Conservation (phyloP, 2,113 vertebrate species). For the Syngnathoides biaculeatus region DNA sequence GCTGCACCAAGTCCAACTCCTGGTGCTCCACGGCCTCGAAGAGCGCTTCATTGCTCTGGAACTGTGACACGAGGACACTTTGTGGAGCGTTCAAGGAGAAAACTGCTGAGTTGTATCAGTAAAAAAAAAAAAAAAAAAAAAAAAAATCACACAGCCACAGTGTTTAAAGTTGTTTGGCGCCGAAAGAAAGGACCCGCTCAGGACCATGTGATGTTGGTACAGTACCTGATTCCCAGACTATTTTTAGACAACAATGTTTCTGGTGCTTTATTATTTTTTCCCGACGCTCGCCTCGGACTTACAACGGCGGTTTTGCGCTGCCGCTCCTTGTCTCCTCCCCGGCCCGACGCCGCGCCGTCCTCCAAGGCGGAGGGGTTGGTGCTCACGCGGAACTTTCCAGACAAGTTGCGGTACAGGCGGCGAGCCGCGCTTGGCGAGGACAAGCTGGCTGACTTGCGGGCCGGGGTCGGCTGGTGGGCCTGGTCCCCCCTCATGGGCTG, state of each 20-base stretch:
- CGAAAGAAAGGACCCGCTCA: not conserved
- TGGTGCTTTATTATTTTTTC: slow-evolving; percentile 45
- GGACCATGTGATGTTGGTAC: slow-evolving; percentile 7
- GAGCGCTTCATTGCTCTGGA: slow-evolving; percentile 82
- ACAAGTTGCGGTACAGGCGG: slow-evolving; percentile 89
- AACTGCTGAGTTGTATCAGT: not conserved
- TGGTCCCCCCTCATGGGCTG: slow-evolving; percentile 79
- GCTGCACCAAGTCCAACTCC: slow-evolving; percentile 82
- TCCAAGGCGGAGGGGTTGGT: slow-evolving; percentile 76
- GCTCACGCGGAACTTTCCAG: slow-evolving; percentile 86
- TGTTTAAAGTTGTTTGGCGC: not conserved
- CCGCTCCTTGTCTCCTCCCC: slow-evolving; percentile 80
- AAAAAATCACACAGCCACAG: slow-evolving; percentile 1
- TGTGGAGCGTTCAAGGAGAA: not conserved
- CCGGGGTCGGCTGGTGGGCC: slow-evolving; percentile 69
- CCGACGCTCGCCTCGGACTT: slow-evolving; percentile 52
- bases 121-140: too few relatives aligned
- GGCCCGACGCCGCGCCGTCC: slow-evolving; percentile 73
- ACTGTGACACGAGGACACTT: slow-evolving; percentile 61
- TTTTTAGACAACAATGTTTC: slow-evolving; percentile 44
- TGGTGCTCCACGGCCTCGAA: slow-evolving; percentile 90
- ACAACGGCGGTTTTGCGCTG: slow-evolving; percentile 83
- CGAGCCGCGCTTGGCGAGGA: slow-evolving; percentile 86
- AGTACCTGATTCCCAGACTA: slow-evolving; percentile 28
- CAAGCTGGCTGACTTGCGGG: slow-evolving; percentile 77